Evolutionary conservation across 2,888 invertebrate species (phyloP), one percentile per base, ranked within the genome.

Genomic region (Brachypterus glaber): DNA sequence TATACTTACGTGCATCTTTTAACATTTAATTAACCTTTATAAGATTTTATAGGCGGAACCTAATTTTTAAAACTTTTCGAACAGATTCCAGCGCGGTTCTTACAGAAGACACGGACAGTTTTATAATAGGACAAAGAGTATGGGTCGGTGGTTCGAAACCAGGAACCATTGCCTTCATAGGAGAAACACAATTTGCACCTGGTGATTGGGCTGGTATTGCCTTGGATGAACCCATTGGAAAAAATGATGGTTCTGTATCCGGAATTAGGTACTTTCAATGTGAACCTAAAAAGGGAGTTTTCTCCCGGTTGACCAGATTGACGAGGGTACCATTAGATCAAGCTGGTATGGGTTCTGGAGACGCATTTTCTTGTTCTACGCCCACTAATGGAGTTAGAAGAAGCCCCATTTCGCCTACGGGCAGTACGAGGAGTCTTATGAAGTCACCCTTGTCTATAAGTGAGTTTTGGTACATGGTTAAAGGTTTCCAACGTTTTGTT

Each of bases 171-270:
- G 89, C 92, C 26, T 96, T 86, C 65, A 83, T 93, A 39, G 92
- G 96, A 17, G 90, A 90, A 59, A 92, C 95, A 35, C 89, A 93
- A 64, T 96, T 97, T 69, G 96, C 95, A 11, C 90, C 92, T 13
- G 97, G 97, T 42, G 91, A 96, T 49, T 98, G 96, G 96, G 96
- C 93, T 33, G 97, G 96, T 33, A 82, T 98, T 42, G 96, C 92
- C 43, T 77, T 98, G 50, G 96, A 96, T 65, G 90, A 93, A 52
- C 80, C 92, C 26, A 83, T 89, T 56, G 97, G 96, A 50, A 95
- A 96, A 73, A 95, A 96, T 64, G 93, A 96, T 65, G 96, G 96
- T 16, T 87, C 90, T 18, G 93, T 96, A 44, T 86, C 87, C 37
- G 92, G 92, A 35, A 77, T 80, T 37, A 78, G 87, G 33, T 96